Percentiles rank a stretch among this genome's conserved stretches.
These are phyloP conservation scores for Belgica antarctica DNA, from an alignment of 2,888 invertebrate genomes.

Conservation along the genomic window DNA sequence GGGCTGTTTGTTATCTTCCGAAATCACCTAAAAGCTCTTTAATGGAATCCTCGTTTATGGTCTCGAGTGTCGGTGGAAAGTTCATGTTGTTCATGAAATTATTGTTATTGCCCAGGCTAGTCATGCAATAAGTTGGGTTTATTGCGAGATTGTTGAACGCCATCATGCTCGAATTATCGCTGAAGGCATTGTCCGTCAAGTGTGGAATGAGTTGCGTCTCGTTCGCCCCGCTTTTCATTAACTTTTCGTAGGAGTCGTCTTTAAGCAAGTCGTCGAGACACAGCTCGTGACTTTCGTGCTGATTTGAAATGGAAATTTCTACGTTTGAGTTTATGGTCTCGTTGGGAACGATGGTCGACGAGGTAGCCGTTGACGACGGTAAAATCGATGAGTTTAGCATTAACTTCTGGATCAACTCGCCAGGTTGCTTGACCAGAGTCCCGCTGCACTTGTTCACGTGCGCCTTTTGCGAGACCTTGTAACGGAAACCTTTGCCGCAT, in stretches of 20 bases:
- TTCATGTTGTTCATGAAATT: neutral
- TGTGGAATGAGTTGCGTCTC: slow-evolving; percentile 7
- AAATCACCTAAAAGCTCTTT: slow-evolving; percentile 31
- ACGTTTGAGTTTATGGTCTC: slow-evolving; percentile 13
- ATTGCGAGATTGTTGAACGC: neutral
- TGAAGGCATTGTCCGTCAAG: neutral
- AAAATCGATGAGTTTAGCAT: slow-evolving; percentile 57
- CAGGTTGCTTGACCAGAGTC: slow-evolving; percentile 57
- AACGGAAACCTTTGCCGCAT: slow-evolving; percentile 78
- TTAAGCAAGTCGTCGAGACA: slow-evolving; percentile 42
- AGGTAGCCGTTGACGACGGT: slow-evolving; percentile 50
- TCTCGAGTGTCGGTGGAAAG: slow-evolving; percentile 27
- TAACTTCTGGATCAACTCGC: slow-evolving; percentile 58
- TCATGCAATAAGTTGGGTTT: neutral
- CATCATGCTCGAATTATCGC: neutral
- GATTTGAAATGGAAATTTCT: slow-evolving; percentile 25
- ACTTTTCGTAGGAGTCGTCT: slow-evolving; percentile 37
- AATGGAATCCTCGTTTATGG: slow-evolving; percentile 40
- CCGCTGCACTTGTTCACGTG: slow-evolving; percentile 78
- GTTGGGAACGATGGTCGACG: slow-evolving; percentile 38
- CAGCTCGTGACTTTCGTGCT: slow-evolving; percentile 14
- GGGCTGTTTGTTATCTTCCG: no score
- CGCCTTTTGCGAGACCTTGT: slow-evolving; percentile 80
- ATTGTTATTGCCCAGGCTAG: slow-evolving; percentile 20
- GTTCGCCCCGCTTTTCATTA: slow-evolving; percentile 32